Evolutionary conservation across 2,113 vertebrate species (phyloP).

Genomic region (Heterotilapia buettikoferi): DNA sequence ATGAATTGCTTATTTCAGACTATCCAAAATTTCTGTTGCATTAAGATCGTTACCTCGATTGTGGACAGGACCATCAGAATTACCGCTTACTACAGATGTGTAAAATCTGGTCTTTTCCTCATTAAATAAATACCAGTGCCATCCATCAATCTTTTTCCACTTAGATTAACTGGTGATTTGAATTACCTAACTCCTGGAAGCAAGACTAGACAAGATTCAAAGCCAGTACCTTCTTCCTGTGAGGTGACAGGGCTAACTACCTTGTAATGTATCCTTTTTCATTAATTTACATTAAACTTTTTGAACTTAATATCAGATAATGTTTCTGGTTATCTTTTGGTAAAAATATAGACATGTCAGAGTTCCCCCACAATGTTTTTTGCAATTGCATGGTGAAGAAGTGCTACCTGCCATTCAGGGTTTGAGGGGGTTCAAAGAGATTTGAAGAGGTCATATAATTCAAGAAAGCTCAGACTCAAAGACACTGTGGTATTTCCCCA

Average conservation of each 20-base stretch:
- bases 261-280: background rate
- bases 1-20: background rate
- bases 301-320: background rate
- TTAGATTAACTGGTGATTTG: background rate
- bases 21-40: background rate
- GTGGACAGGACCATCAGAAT: background rate
- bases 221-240: background rate
- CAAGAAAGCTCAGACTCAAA: background rate
- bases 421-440: background rate
- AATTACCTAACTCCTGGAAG: background rate
- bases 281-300: too few relatives aligned
- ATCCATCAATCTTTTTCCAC: background rate
- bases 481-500: constrained; percentile 38
- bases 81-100: background rate
- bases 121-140: background rate
- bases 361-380: background rate
- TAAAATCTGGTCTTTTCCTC: background rate
- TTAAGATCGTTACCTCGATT: background rate
- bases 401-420: background rate
- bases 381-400: background rate
- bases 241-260: background rate
- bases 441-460: constrained; percentile 2
- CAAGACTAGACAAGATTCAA: background rate
- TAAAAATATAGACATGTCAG: background rate
- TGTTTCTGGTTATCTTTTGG: background rate